Conservation (phyloP, 2,113 vertebrate genomes). For the Fregetta grallaria region DNA sequence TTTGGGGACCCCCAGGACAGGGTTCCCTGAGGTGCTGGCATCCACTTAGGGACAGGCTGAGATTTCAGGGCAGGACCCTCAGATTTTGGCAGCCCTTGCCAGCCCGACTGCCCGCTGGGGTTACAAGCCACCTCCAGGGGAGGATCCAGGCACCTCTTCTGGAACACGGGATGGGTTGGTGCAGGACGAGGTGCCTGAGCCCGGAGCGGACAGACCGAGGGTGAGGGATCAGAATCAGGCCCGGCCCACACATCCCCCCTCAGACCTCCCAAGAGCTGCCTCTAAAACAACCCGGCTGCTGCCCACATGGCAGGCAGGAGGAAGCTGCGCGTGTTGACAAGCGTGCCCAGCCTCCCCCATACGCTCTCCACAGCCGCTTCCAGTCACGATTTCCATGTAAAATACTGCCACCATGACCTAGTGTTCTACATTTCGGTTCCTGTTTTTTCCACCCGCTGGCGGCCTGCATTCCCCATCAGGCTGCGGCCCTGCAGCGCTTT, state of each 20-base stretch:
- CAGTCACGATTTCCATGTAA: constrained; percentile 57
- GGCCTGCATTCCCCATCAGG: not conserved
- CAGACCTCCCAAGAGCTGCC: not conserved
- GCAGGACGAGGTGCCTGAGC: not conserved
- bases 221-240: not conserved
- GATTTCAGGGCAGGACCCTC: not conserved
- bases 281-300: not conserved
- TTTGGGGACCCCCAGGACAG: not conserved
- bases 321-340: not conserved
- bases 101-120: not conserved
- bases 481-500: not conserved
- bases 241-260: not conserved
- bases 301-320: not conserved
- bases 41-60: not conserved
- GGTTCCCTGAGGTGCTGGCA: not conserved
- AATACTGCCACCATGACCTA: constrained; percentile 4
- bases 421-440: constrained; percentile 47
- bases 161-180: not conserved
- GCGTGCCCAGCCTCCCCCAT: not conserved
- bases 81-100: not conserved
- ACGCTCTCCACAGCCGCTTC: not conserved
- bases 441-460: not conserved
- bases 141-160: not conserved
- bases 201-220: accelerated
- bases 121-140: not conserved